Evolutionary conservation across 2,113 vertebrate genomes (phyloP), one percentile per base, ranked within the genome.

Genomic region (Lophotis ruficrista): DNA sequence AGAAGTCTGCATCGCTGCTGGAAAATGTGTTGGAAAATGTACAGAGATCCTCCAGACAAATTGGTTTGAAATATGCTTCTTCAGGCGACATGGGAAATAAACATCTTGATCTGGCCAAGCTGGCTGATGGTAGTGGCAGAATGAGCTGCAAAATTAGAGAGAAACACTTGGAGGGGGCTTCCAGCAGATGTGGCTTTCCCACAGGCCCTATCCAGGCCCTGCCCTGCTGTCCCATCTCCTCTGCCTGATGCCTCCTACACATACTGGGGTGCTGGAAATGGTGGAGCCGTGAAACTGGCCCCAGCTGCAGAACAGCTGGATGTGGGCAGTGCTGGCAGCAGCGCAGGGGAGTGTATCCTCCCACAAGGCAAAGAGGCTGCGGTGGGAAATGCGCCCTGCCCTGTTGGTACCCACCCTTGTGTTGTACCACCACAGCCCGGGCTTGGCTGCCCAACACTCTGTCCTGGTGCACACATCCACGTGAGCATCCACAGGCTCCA

Each of bases 281-380:
- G n/a, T n/a, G 47, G 17, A 53, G 47, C 60, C 3, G 1, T n/a
- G 56, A 62, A 50, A 21, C 23, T 1, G 0, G 6, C 10, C 31
- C 20, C 90, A 93, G 22, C 60, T 89, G 87, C 35, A 50, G 38
- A 61, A 8, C 83, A 93, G 64, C 72, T 93, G 83, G 64, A 37
- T 81, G 14, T n/a, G 69, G 51, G 81, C 64, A 78, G 64, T 0
- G 13, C 47, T 64, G 35, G 30, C 58, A 65, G 66, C 45, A 0
- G 2, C 1, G 4, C 75, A 62, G 53, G 47, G n/a, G 21, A 60
- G 25, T 0, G 0, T 57, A 57, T 83, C 11, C 43, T 85, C 38
- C 43, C 30, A 1, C 0, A 0, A 20, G 13, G 6, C 2, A 0
- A 65, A 68, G 50, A 31, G 37, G 25, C 65, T 81, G 51, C 1